phyloP scores from a whole-genome alignment of 2,113 vertebrate species.

The Carettochelys insculpta region DNA sequence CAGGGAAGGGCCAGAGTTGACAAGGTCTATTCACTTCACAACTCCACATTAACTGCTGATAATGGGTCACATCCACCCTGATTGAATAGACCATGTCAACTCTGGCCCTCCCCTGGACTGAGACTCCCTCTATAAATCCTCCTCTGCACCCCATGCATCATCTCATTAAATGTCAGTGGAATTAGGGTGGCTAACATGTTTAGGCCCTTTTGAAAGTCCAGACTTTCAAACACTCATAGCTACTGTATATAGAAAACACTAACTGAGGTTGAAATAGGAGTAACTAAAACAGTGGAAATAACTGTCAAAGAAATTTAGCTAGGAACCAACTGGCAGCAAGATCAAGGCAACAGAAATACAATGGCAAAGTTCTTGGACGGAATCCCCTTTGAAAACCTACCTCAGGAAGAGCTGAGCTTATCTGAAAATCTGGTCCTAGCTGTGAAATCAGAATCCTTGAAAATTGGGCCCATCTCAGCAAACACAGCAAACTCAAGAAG shows the following conservation, averaged over 20 bases:
- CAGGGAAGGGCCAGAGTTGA: too few species aligned
- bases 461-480: not conserved
- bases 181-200: not conserved
- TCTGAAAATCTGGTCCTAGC: not conserved
- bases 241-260: not conserved
- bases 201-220: not conserved
- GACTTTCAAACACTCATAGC: not conserved
- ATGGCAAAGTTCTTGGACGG: not conserved
- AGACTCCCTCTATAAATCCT: too few species aligned
- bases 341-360: rapidly evolving
- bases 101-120: too few species aligned
- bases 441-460: not conserved
- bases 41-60: too few species aligned
- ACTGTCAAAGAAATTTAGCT: not conserved
- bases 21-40: too few species aligned
- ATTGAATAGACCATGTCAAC: too few species aligned
- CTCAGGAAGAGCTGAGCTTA: not conserved
- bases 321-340: not conserved
- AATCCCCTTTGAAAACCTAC: not conserved
- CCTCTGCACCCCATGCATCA: too few species aligned
- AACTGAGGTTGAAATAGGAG: not conserved
- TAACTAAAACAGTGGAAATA: not conserved
- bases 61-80: too few species aligned
- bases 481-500: too few species aligned
- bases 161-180: not conserved